These are phyloP conservation scores for Crocallis elinguaria DNA, from an alignment of 2,888 invertebrate genomes.

Conservation along the genomic window DNA sequence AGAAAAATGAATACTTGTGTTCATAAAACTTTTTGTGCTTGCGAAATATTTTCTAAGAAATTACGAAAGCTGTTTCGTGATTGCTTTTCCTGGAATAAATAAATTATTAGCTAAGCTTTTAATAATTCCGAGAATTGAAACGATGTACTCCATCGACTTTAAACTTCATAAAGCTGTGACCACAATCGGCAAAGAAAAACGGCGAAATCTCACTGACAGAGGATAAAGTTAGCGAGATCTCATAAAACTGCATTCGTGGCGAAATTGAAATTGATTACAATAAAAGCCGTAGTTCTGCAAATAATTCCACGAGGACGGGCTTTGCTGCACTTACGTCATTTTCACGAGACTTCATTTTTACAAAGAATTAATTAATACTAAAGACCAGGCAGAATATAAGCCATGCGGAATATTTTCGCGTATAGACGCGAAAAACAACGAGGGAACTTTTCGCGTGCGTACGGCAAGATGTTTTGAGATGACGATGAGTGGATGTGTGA, in stretches of 20 bases:
- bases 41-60: background rate
- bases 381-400: background rate
- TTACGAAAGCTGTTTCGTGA: background rate
- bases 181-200: background rate
- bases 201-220: no score
- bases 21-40: no score
- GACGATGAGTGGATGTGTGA: no score
- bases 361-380: background rate
- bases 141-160: background rate
- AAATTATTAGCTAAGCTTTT: no score
- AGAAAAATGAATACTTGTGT: no score
- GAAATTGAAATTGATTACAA: background rate
- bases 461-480: no score
- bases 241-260: conserved; percentile 3
- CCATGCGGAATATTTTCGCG: background rate
- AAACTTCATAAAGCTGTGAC: background rate
- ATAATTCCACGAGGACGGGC: background rate
- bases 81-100: no score
- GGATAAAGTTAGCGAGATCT: conserved; percentile 1
- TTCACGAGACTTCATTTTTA: background rate
- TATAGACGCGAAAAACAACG: no score
- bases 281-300: background rate
- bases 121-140: conserved; percentile 3
- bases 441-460: no score
- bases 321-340: background rate